Conservation (phyloP, 2,797 vertebrate genomes). For the Ciconia nigra region DNA sequence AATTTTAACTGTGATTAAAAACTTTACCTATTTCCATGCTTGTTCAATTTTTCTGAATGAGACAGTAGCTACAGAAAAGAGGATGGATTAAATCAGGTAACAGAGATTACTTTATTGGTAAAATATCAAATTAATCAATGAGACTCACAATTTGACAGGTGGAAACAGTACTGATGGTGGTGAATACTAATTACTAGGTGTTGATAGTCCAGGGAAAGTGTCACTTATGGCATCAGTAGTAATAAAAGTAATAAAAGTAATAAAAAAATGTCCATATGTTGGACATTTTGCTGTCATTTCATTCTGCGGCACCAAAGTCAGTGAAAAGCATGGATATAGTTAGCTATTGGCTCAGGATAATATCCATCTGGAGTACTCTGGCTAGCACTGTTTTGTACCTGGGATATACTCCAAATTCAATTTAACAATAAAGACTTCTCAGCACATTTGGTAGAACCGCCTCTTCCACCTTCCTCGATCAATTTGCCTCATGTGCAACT, state of each 20-base stretch:
- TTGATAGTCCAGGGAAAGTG: not conserved
- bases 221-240: not conserved
- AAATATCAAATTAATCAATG: not conserved
- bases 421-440: not conserved
- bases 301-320: not conserved
- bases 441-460: not conserved
- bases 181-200: not conserved
- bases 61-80: not conserved
- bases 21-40: not conserved
- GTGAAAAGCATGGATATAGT: not conserved
- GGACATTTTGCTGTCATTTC: conserved; percentile 24
- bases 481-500: not conserved
- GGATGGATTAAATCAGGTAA: not conserved
- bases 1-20: not conserved
- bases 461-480: not conserved
- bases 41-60: not conserved
- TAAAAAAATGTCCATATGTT: not conserved
- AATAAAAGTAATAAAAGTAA: not conserved
- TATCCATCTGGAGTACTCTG: conserved; percentile 5
- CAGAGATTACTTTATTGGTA: not conserved
- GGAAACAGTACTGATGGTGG: not conserved
- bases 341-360: not conserved
- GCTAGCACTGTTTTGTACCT: not conserved
- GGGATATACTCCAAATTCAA: conserved; percentile 10
- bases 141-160: not conserved